Evolutionary conservation across 1,140 invertebrate species (phyloP), one percentile per base, ranked within the genome.

Genomic region (Brachionus paranguensis): DNA sequence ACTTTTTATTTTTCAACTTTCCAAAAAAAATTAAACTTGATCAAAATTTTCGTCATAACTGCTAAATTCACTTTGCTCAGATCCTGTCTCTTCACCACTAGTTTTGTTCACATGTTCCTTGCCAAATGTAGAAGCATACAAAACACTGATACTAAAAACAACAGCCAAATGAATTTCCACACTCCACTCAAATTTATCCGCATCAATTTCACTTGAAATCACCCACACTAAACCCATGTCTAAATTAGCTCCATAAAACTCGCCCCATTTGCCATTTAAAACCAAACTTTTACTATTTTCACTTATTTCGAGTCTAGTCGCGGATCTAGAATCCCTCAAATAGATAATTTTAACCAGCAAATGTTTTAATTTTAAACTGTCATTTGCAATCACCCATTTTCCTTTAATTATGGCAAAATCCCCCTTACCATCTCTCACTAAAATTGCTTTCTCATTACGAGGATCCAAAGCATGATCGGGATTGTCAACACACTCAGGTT

Each of bases 331-430:
- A 10, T 60, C 17, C 10, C 17, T 17, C 53, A 60, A 60, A 27
- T 20, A 60, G 20, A 60, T 20, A 60, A 60, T 60, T 8, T 10
- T 60, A 7, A 60, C 20, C 5, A 60, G n/a, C 53, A 60, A 60
- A 60, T 17, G 1, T 14, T 53, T 53, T 6, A 53, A 6, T 27
- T 10, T 24, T 27, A 20, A 24, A 6, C 1, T 14, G 47, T 53
- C 45, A 11, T 50, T 50, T 50, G 8, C 5, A 11, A 55, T 17
- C 7, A 8, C 33, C 68, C 68, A 72, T 72, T 72, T 72, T 72
- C 68, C 68, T 47, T 45, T 72, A 10, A 72, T 43, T 45, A 72
- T 20, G n/a, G 37, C 68, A 72, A 72, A 72, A 20, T 72, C 68
- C 0, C 68, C 68, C 12, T 43, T 43, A 8, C 33, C 17, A 17